These are phyloP conservation scores for Otis tarda DNA, from an alignment of 2,113 vertebrate species.

Conservation along the genomic window DNA sequence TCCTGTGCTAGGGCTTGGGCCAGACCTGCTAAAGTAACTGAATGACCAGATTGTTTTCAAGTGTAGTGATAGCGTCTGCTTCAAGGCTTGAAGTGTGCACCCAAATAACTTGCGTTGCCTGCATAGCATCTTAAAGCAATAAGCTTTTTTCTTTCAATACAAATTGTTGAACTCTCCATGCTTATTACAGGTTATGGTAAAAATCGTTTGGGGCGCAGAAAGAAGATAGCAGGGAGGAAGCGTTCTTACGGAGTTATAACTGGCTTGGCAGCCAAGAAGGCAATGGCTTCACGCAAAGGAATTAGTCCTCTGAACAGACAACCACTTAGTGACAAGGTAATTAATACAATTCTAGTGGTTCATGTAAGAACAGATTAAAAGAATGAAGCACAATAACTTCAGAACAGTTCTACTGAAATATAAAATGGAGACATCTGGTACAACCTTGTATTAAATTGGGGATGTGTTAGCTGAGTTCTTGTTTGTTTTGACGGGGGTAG, in stretches of 20 bases:
- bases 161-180: background rate
- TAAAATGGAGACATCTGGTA: background rate
- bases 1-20: background rate
- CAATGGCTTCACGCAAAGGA: conserved; percentile 79
- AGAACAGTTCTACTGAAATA: background rate
- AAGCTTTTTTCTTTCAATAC: background rate
- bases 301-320: conserved; percentile 84
- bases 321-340: conserved; percentile 83
- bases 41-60: background rate
- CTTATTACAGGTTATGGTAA: conserved; percentile 74
- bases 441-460: background rate
- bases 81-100: background rate
- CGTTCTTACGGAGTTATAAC: conserved; percentile 87
- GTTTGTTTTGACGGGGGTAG: background rate
- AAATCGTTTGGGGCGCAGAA: conserved; percentile 74
- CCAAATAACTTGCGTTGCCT: background rate
- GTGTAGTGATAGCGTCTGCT: background rate
- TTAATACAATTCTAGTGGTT: background rate
- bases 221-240: conserved; percentile 76
- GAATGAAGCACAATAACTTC: background rate
- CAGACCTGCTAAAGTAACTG: background rate
- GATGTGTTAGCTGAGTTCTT: background rate
- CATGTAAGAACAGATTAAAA: background rate
- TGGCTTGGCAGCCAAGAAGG: conserved; percentile 86
- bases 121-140: background rate